Percentiles rank a stretch among this genome's conserved stretches.
Conservation (phyloP, 2,113 vertebrate species). For the Mormyrus iriodes region DNA sequence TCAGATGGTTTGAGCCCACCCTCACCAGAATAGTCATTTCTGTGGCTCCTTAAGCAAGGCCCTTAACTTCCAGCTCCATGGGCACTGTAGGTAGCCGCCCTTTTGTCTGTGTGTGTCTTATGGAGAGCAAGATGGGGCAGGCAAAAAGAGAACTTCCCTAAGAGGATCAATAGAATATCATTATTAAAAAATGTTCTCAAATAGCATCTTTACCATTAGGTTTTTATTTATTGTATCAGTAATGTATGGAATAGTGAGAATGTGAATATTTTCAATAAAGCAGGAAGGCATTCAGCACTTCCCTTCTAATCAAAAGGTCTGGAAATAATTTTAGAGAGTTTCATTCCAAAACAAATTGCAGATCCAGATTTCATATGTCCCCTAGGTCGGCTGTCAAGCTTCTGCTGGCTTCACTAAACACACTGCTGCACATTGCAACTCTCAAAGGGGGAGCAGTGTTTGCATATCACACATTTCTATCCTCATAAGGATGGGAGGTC, state of each 20-base stretch:
- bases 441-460: not conserved
- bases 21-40: not conserved
- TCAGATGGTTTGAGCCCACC: not conserved
- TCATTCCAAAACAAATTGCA: not conserved
- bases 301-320: not conserved
- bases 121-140: not conserved
- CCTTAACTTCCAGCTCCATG: not conserved
- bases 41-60: not conserved
- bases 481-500: conserved; percentile 13
- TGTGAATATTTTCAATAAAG: not conserved
- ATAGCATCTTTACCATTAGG: not conserved
- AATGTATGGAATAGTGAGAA: not conserved
- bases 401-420: not conserved
- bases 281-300: not conserved
- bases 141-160: not conserved
- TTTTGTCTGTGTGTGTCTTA: not conserved
- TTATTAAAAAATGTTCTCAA: not conserved
- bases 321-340: conserved; percentile 11
- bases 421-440: not conserved
- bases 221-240: not conserved
- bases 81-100: not conserved
- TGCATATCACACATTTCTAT: not conserved
- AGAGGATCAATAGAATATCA: not conserved
- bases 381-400: not conserved
- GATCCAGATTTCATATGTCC: not conserved